These are phyloP conservation scores for Chrysolina haemoptera DNA, from an alignment of 2,888 invertebrate genomes.

Conservation along the genomic window DNA sequence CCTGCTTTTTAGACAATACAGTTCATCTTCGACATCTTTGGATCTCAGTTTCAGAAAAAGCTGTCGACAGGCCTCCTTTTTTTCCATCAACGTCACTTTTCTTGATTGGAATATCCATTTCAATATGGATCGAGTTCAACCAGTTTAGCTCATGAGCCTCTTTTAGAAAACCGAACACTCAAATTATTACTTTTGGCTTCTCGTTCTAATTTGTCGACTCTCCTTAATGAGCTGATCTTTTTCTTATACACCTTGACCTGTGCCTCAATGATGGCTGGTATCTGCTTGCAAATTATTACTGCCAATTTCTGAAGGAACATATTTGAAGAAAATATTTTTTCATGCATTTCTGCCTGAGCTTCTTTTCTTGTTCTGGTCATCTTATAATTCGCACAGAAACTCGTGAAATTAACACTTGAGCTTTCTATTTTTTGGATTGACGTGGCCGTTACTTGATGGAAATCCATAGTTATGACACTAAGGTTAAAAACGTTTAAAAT, in stretches of 20 bases:
- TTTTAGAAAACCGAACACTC: too few relatives aligned
- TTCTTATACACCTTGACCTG: conserved; percentile 19
- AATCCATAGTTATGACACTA: too few relatives aligned
- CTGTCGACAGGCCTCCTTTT: background rate
- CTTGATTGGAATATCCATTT: too few relatives aligned
- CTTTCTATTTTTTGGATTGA: too few relatives aligned
- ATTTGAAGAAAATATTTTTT: conserved; percentile 13
- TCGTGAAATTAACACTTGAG: too few relatives aligned
- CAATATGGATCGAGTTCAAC: too few relatives aligned
- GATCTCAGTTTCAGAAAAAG: background rate
- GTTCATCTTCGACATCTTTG: background rate
- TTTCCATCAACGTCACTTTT: too few relatives aligned
- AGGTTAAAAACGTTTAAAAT: too few relatives aligned
- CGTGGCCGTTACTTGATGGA: too few relatives aligned
- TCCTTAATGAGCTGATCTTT: conserved; percentile 6
- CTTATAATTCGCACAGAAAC: background rate
- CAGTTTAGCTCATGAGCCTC: too few relatives aligned
- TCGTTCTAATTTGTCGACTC: background rate
- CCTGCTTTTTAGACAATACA: background rate
- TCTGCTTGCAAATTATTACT: background rate
- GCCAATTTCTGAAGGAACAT: background rate
- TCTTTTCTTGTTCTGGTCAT: conserved; percentile 18
- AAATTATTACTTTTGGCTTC: too few relatives aligned
- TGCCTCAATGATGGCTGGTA: conserved; percentile 13
- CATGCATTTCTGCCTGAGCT: background rate